Percentiles rank a stretch among this genome's conserved stretches.
Conservation (phyloP, 2,797 vertebrate genomes). For the Melanotaenia maccullochi region DNA sequence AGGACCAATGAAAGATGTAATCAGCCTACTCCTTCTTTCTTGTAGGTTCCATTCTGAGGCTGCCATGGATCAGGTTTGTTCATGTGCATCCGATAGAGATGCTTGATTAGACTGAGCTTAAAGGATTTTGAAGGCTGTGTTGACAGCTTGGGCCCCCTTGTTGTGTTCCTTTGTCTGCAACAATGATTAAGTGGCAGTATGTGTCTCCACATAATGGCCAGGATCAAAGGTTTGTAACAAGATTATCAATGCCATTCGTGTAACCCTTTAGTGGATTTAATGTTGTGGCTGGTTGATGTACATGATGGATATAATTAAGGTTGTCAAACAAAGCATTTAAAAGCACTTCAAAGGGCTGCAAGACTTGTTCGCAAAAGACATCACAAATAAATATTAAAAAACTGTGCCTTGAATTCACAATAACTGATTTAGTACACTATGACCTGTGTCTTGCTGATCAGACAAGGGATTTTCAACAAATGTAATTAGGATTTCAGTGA, state of each 20-base stretch:
- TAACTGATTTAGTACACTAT: conserved; percentile 20
- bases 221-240: background rate
- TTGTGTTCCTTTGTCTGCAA: background rate
- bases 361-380: conserved; percentile 10
- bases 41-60: background rate
- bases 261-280: background rate
- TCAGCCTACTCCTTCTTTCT: background rate
- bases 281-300: conserved; percentile 5
- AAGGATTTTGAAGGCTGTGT: background rate
- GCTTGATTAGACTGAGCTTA: background rate
- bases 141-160: background rate
- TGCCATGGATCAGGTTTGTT: background rate
- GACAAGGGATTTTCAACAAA: background rate
- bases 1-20: background rate
- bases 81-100: background rate
- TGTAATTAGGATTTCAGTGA: background rate
- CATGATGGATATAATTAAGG: conserved; percentile 47
- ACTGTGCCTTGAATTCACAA: conserved; percentile 15
- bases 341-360: conserved; percentile 39
- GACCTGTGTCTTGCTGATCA: conserved; percentile 1
- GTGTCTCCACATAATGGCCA: background rate
- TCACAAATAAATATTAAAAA: conserved; percentile 35
- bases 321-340: conserved; percentile 53
- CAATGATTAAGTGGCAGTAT: background rate
- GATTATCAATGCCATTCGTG: background rate